A percentile compares a stretch with the other conserved stretches of the same genome.
Evolutionary conservation across 2,797 vertebrate genomes (phyloP).

Genomic region (Huso huso): DNA sequence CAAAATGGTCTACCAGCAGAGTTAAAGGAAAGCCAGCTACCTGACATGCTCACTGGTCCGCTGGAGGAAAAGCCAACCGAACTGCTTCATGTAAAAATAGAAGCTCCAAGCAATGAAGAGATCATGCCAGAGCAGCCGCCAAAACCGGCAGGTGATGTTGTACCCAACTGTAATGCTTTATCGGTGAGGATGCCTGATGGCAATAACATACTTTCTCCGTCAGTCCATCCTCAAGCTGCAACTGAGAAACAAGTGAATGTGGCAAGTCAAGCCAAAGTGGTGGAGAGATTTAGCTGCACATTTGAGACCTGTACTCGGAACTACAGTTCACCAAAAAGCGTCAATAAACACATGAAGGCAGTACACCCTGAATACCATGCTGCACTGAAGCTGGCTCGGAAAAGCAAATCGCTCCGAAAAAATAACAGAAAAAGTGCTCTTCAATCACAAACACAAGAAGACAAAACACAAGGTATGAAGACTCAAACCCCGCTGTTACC

Average conservation of each 20-base stretch:
- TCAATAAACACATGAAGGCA: slow-evolving; percentile 91
- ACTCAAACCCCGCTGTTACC: slow-evolving; percentile 58
- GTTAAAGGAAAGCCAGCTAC: not conserved
- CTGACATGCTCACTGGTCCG: not conserved
- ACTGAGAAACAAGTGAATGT: slow-evolving; percentile 27
- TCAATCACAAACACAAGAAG: slow-evolving; percentile 44
- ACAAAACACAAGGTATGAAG: slow-evolving; percentile 56
- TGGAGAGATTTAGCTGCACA: slow-evolving; percentile 77
- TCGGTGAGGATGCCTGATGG: too few species aligned
- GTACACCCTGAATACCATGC: slow-evolving; percentile 83
- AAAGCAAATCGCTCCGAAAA: slow-evolving; percentile 63
- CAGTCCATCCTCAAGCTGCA: slow-evolving; percentile 29
- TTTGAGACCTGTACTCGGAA: slow-evolving; percentile 77
- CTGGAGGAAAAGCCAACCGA: slow-evolving; percentile 18
- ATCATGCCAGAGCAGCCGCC: not conserved
- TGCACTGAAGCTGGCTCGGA: slow-evolving; percentile 74
- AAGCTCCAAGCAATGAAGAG: not conserved
- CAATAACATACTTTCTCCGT: slow-evolving; percentile 27
- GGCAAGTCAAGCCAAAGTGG: not conserved
- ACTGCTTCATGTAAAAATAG: slow-evolving; percentile 18
- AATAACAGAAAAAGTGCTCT: slow-evolving; percentile 32
- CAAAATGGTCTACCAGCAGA: slow-evolving; percentile 20
- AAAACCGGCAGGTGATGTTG: not conserved
- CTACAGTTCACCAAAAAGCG: slow-evolving; percentile 84
- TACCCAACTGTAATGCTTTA: too few species aligned